These are phyloP conservation scores for Euzophera pinguis DNA, from an alignment of 2,888 invertebrate genomes.

Conservation along the genomic window DNA sequence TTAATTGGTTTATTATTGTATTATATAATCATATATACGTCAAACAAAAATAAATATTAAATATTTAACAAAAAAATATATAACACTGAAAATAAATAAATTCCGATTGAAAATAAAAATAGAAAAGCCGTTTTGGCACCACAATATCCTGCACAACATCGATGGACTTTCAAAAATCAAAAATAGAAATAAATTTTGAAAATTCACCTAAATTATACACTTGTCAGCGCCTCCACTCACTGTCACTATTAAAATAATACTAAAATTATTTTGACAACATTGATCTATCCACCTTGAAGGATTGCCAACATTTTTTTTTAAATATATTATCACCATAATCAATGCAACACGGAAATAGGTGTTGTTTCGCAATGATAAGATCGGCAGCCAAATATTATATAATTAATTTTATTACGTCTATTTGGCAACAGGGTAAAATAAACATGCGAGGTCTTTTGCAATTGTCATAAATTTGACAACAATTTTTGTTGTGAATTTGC, in stretches of 20 bases:
- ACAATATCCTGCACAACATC: too few relatives aligned
- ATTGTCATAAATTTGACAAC: too few relatives aligned
- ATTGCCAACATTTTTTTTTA: slow-evolving; percentile 1
- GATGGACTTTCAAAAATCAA: too few relatives aligned
- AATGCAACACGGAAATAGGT: slow-evolving; percentile 3
- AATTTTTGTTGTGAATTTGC: neutral
- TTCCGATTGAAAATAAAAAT: too few relatives aligned
- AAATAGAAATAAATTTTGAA: neutral
- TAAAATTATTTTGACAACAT: slow-evolving; percentile 7
- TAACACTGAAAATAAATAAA: too few relatives aligned
- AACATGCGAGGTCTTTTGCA: neutral
- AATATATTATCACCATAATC: too few relatives aligned
- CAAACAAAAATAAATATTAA: too few relatives aligned
- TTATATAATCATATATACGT: too few relatives aligned
- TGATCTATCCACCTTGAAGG: neutral
- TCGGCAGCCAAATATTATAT: slow-evolving; percentile 1
- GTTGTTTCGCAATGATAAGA: neutral
- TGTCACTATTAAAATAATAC: slow-evolving; percentile 11
- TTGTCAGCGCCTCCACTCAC: slow-evolving; percentile 11
- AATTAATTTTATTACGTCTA: neutral
- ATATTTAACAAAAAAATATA: too few relatives aligned
- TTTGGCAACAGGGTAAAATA: neutral
- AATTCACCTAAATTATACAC: slow-evolving; percentile 14
- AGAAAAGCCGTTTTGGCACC: too few relatives aligned
- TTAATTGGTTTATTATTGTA: too few relatives aligned